Base-by-base conservation (phyloP, 2,888 invertebrate genomes). In the Trissolcus japonicus region DNA sequence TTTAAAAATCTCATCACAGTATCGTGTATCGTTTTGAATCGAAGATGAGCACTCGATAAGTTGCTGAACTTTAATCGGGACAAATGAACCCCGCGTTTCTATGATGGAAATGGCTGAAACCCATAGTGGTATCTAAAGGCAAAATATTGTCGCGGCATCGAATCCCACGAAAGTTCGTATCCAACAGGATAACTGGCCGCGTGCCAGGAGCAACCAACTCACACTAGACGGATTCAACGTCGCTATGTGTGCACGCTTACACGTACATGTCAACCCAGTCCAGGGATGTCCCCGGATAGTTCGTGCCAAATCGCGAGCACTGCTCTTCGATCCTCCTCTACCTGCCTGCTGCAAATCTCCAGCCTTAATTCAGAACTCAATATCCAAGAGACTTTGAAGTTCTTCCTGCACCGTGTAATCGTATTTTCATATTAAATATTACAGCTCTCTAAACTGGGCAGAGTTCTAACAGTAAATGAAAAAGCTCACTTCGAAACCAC, bases 101-200 rank as follows among this genome's bases (percentile, higher is more conserved):
- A 46, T 65, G 50, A 73, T 73, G 35, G 35, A 35, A 73, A 79
- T 79, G 75, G 61, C 66, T 50, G 41, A 48, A 54, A 65, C 67
- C 72, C 56, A 57, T 55, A 60, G 66, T 48, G 71, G 76, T 71
- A 54, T 79, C 79, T 82, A 80, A 83, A 80, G 81, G 81, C 82
- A 81, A 83, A 84, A 84, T 83, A 84, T 84, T 83, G 84, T 84
- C 83, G 81, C 80, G 79, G 82, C 82, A 83, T 81, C 81, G 84
- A 83, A 83, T 82, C 69, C n/a, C 50, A 56, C 51, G 81, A 84
- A 71, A 84, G 82, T 84, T 82, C 83, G 81, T 80, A 82, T 81
- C 81, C 81, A 76, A 46, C 62, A 46, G 73, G 35, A 35, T 46
- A 66, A 43, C 68, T 79, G 79, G 79, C 77, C 74, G 48, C 62